Evolutionary conservation across 2,113 vertebrate species (phyloP).

Genomic region (Syngnathus floridae): DNA sequence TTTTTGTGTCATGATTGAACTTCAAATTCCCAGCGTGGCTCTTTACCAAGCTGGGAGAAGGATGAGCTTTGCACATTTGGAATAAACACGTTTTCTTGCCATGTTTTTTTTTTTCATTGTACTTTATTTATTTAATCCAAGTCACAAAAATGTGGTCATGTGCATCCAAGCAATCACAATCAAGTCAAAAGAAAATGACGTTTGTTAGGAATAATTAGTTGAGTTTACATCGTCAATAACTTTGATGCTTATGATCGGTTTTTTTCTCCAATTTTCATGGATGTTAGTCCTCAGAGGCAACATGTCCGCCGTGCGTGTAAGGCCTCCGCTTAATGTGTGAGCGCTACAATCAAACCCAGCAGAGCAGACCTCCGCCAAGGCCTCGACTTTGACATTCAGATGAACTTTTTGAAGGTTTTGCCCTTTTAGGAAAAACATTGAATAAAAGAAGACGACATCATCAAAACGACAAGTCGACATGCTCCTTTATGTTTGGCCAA

Average conservation of each 20-base stretch:
- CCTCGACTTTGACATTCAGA: not conserved
- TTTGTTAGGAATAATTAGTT: constrained; percentile 4
- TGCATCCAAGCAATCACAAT: constrained; percentile 20
- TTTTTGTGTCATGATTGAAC: too few relatives aligned
- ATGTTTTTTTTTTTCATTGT: not conserved
- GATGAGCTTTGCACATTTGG: not conserved
- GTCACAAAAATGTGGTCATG: constrained; percentile 20
- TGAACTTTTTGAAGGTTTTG: not conserved
- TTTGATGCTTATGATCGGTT: constrained; percentile 8
- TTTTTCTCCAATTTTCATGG: not conserved
- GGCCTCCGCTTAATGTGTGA: constrained; percentile 60
- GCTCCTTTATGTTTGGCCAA: not conserved
- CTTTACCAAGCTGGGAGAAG: not conserved
- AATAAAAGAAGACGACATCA: not conserved
- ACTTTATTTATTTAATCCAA: constrained; percentile 27
- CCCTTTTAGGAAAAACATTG: not conserved
- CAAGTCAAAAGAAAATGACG: constrained; percentile 1
- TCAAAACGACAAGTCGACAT: not conserved
- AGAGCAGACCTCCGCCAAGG: constrained; percentile 3
- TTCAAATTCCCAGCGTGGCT: not conserved
- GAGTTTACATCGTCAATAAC: not conserved
- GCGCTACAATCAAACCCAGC: not conserved
- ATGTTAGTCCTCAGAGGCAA: constrained; percentile 32
- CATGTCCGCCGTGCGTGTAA: constrained; percentile 44
- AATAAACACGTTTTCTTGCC: not conserved